Base-by-base conservation (phyloP, 2,113 vertebrate genomes). In the Saccopteryx leptura region DNA sequence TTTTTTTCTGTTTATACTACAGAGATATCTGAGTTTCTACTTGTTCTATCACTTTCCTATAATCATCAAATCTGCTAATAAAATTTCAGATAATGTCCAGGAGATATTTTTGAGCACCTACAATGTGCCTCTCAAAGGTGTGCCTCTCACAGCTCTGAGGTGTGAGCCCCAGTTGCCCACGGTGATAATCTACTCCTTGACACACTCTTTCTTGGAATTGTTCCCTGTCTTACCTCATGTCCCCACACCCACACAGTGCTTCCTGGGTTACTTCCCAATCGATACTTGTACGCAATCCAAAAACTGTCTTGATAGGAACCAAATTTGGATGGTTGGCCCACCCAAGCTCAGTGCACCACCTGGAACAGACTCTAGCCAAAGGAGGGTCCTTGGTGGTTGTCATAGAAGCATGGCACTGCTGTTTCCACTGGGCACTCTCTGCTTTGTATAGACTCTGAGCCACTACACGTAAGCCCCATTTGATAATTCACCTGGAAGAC, bases 371-470 rank as follows among this genome's bases (percentile, higher is more conserved):
- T 19, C 21, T 11, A 23, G 46, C 9, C 7, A 15, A 21, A 21
- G 2, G 26, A 50, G 19, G 61, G 26, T 12, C 1, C 18, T 9
- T 1, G 2, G 28, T 3, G 18, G 5, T 6, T 72, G n/a, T 24
- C 60, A 10, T 0, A 18, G 48, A 28, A 18, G 11, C 24, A 2
- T 7, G 0, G 7, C 10, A 4, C 13, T 8, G 12, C 3, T 24
- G 24, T 21, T 15, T 4, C 0, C 2, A 0, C 18, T 60, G 56
- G 7, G 9, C 23, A 48, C 28, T 33, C 26, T 19, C 60, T 48
- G 6, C 9, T 8, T 39, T 3, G 0, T 63, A 48, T n/a, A 78
- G 23, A 33, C 61, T 90, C 54, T 50, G 48, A 83, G 28, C 23
- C 14, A 18, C 5, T 15, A 9, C 2, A 1, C 1, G 2, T 24